Base-by-base conservation (phyloP, 2,797 vertebrate genomes). In the Loriculus beryllinus region DNA sequence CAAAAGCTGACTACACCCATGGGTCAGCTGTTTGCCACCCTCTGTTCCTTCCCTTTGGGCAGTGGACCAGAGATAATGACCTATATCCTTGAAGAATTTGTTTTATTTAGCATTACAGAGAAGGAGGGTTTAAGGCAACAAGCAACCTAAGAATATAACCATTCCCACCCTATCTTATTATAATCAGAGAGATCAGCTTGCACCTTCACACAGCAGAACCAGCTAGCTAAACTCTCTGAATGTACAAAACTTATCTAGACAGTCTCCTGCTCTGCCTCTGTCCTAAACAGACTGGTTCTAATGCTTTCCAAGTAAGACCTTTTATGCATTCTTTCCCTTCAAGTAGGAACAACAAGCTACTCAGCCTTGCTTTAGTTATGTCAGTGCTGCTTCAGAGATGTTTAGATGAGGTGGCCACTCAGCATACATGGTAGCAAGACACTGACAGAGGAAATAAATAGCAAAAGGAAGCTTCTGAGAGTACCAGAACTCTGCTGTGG, bases 81-180 rank as follows among this genome's bases (percentile, higher is more conserved):
- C 70, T 93, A 70, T 70, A 90, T 92, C 51, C 86, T 84, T 72
- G 26, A 79, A 91, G 63, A 48, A 88, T 86, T 91, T 88, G 57
- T 94, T 94, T 93, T 95, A 82, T 84, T 93, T 82, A 72, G 47
- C 43, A 59, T 67, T 90, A 72, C 35, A 69, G 87, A 92, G 78
- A 70, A 69, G 40, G 43, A 88, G 22, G 10, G 62, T 86, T 93
- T 88, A 83, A 93, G 59, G 65, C 70, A 88, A 84, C 77, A 75
- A 78, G 74, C 59, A 83, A 81, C 47, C 31, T 79, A 76, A 92
- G 69, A 88, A 65, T 60, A 86, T 37, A 84, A 90, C 49, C 3
- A 2, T 95, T 88, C 80, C 77, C 77, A 90, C 42, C 77, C 59
- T 88, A 69, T 92, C 76, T 91, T 84, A 65, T 72, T 93, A 91